Base-by-base conservation (phyloP, 2,888 invertebrate species). In the Tricholauxania praeusta region DNA sequence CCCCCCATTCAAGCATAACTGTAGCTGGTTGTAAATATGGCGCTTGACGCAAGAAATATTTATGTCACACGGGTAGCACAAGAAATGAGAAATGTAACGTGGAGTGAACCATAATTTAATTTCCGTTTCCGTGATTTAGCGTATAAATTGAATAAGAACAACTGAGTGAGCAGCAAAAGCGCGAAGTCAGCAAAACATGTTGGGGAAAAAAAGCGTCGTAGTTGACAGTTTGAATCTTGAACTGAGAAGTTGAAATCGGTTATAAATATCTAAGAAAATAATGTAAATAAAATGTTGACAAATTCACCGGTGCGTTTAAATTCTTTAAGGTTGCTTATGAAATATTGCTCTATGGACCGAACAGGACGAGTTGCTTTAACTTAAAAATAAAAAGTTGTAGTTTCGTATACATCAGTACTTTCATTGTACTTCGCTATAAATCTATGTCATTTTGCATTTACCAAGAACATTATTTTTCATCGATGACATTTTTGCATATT, bases 1-100 rank as follows among this genome's bases (percentile, higher is more conserved):
- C 10, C 10, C 39, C 39, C 39, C 39, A 39, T 8, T 39, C 39
- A 39, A 39, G 39, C 39, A 10, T 39, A 39, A 39, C 39, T 39
- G 39, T 39, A 39, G 39, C 39, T 60, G 22, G n/a, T n/a, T 67
- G 80, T 79, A 84, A 83, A 83, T 84, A 84, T 83, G 83, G 79
- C 81, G 79, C 77, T 83, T 84, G 83, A 84, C 83, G 80, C 78
- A 78, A 79, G 78, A 79, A 83, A 84, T 82, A 83, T 83, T 83
- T 83, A 60, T 52, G 53, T 39, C 63, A 55, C 17, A 17, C 17
- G 48, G 48, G 60, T 48, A 53, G 53, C 28, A 59, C 39, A 39
- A 39, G 39, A 39, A 39, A 39, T 39, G 39, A 39, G 39, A 39
- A 39, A 39, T 39, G 39, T 39, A 39, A 39, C 39, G 39, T 39